Evolutionary conservation across 2,113 vertebrate species (phyloP).

Genomic region (Etia nguti): DNA sequence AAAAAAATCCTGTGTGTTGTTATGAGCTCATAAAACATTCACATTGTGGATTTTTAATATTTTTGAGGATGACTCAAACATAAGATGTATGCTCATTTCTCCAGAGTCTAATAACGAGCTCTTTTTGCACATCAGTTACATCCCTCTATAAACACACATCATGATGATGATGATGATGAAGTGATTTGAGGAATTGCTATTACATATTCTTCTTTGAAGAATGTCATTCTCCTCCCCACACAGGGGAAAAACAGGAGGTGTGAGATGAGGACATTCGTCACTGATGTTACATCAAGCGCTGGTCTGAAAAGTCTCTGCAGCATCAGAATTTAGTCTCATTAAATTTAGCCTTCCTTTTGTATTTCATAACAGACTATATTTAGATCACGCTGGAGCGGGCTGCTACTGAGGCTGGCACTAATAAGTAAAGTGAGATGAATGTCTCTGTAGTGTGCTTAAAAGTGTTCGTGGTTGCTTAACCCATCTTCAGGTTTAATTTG

Average conservation of each 20-base stretch:
- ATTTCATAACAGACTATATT: slow-evolving; percentile 71
- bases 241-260: not conserved
- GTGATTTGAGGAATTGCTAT: not conserved
- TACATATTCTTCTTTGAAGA: slow-evolving; percentile 32
- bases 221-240: not conserved
- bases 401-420: slow-evolving; percentile 45
- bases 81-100: slow-evolving; percentile 1
- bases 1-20: not conserved
- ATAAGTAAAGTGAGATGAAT: slow-evolving; percentile 59
- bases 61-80: not conserved
- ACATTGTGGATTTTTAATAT: not conserved
- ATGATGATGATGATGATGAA: slow-evolving; percentile 1
- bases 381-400: slow-evolving; percentile 51
- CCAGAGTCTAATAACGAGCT: not conserved
- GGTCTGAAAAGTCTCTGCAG: slow-evolving; percentile 34
- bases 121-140: slow-evolving; percentile 1
- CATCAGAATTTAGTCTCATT: slow-evolving; percentile 55
- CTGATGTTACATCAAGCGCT: slow-evolving; percentile 31
- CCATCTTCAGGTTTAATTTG: slow-evolving; percentile 45
- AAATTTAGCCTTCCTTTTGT: slow-evolving; percentile 59
- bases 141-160: not conserved
- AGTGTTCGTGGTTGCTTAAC: slow-evolving; percentile 39
- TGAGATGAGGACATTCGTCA: slow-evolving; percentile 19
- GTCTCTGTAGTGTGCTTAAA: slow-evolving; percentile 34
- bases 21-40: slow-evolving; percentile 11